A percentile compares a stretch with the other conserved stretches of the same genome.
Conservation (phyloP, 2,113 vertebrate genomes). For the Oncorhynchus kisutch region DNA sequence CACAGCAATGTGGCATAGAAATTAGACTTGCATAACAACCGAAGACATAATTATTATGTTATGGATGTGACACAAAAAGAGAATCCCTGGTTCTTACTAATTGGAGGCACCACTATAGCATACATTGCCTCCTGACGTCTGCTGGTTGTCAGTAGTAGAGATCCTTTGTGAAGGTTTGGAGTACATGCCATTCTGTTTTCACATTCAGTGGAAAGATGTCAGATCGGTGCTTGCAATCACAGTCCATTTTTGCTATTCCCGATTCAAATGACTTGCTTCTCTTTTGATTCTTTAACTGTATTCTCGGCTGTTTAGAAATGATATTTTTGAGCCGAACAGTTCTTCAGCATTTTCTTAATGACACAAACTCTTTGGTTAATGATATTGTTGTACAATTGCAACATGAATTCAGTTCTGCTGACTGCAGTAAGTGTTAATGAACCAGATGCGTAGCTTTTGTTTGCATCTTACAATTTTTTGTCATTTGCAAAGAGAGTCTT, state of each 20-base stretch:
- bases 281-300: background rate
- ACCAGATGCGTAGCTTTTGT: too few species aligned
- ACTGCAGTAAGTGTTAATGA: too few species aligned
- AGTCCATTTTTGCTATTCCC: background rate
- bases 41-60: slow-evolving; percentile 50
- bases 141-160: background rate
- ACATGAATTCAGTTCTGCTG: background rate
- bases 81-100: slow-evolving; percentile 21
- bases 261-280: background rate
- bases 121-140: slow-evolving; percentile 1
- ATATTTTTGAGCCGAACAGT: background rate
- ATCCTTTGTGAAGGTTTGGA: background rate
- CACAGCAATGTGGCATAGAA: slow-evolving; percentile 37
- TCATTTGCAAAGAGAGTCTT: background rate
- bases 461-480: too few species aligned
- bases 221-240: background rate
- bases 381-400: background rate
- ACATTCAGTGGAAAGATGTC: background rate
- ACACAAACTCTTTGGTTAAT: background rate
- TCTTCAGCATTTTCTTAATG: background rate
- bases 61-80: slow-evolving; percentile 36
- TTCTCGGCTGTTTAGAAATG: background rate
- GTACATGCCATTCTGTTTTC: background rate
- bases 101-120: slow-evolving; percentile 5
- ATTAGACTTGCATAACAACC: slow-evolving; percentile 49